Conservation (phyloP, 2,888 invertebrate genomes). For the Volucella zonaria region DNA sequence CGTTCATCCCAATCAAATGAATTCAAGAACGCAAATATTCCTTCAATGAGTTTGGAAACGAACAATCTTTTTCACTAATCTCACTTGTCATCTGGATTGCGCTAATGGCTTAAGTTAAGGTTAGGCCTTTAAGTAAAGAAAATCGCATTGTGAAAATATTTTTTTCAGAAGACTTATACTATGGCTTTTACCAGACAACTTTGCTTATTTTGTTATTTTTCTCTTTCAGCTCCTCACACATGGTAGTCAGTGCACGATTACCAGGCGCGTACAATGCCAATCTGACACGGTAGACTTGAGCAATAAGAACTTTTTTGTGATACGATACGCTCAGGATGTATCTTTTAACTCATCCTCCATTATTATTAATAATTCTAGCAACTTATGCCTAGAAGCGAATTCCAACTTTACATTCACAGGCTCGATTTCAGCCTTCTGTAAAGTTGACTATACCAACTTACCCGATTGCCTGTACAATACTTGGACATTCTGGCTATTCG, state of each 20-base stretch:
- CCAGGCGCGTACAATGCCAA: conserved; percentile 44
- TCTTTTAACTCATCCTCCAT: conserved; percentile 49
- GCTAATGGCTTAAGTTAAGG: too few relatives aligned
- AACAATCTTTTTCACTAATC: too few relatives aligned
- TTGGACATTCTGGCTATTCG: conserved; percentile 88
- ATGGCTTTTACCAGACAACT: neutral
- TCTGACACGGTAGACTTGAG: neutral
- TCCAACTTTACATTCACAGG: conserved; percentile 28
- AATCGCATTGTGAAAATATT: too few relatives aligned
- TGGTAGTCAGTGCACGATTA: conserved; percentile 48
- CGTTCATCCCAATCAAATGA: too few relatives aligned
- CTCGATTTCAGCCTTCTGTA: conserved; percentile 36
- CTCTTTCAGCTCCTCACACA: conserved; percentile 39
- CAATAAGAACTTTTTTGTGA: conserved; percentile 54
- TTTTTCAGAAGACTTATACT: too few relatives aligned
- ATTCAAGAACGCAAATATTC: too few relatives aligned
- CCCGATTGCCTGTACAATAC: conserved; percentile 84
- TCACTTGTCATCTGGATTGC: too few relatives aligned
- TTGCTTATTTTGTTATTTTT: neutral
- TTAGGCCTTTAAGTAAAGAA: too few relatives aligned
- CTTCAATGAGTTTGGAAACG: too few relatives aligned
- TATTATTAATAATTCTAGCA: conserved; percentile 35
- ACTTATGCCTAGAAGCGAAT: conserved; percentile 19
- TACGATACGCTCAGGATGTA: neutral
- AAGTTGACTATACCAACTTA: conserved; percentile 37